Evolutionary conservation across 2,113 vertebrate genomes (phyloP), one percentile per base, ranked within the genome.

Genomic region (Chaetops frenatus): DNA sequence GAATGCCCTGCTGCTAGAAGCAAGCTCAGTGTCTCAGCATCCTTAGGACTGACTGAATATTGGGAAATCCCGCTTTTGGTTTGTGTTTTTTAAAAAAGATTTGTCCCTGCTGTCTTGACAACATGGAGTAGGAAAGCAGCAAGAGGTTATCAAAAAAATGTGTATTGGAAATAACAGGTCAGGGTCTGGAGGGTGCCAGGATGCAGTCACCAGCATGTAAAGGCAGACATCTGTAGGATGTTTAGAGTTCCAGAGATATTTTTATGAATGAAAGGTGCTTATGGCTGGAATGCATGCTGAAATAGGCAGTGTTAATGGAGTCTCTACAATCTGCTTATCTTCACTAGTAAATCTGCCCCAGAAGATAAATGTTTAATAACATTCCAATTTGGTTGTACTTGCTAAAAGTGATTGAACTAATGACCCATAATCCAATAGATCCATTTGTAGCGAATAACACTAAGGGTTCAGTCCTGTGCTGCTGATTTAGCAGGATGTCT

Each of bases 181-280:
- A 87, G 33, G 1, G 8, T 76, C 90, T 81, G 85, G 66, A 80
- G 61, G 42, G 71, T 92, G 74, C 74, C 9, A 21, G 33, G 33
- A 6, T 40, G 87, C 44, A 42, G 81, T 38, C 73, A 50, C 17
- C 70, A 82, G 81, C 81, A 24, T 33, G 74, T 79, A 40, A 85
- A 91, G 88, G 50, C 92, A 92, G 85, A 92, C 62, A 80, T 90
- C 62, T 86, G 67, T 40, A 77, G 90, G 47, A 95, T 97, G 92
- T 80, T 73, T 97, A 36, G 88, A 86, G 86, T 96, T 96, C 92
- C 94, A 86, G 82, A 66, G 88, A 93, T 95, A 66, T 71, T 97
- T 92, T 95, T 95, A 88, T 96, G 96, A 97, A 96, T 92, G 96
- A 88, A 96, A 94, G 88, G 86, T 94, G 82, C 86, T 94, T 77